phyloP scores from a whole-genome alignment of 2,888 invertebrate species.

The Leptarthrus brevirostris region DNA sequence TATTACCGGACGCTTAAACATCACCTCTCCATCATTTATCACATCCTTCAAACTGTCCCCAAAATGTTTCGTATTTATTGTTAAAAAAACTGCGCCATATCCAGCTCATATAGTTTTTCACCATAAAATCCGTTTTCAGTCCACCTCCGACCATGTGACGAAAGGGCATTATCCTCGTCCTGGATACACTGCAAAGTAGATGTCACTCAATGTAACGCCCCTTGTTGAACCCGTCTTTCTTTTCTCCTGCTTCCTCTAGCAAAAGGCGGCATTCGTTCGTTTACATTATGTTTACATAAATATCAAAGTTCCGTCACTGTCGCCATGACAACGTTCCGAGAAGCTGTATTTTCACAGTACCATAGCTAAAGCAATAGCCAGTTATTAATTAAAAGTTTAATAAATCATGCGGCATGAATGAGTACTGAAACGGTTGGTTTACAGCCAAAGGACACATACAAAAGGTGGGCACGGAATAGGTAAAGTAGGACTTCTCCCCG shows the following conservation, averaged over 20 bases:
- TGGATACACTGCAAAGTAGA: neutral
- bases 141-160: too few species aligned
- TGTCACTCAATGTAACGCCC: neutral
- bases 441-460: neutral
- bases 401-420: constrained; percentile 47
- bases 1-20: too few species aligned
- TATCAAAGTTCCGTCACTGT: neutral
- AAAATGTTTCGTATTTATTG: too few species aligned
- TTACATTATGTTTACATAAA: neutral
- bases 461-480: neutral
- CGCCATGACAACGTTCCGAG: neutral
- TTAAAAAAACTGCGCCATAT: too few species aligned
- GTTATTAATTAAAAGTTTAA: constrained; percentile 49
- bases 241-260: neutral
- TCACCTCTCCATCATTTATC: too few species aligned
- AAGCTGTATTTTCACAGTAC: neutral
- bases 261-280: neutral
- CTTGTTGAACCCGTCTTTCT: neutral
- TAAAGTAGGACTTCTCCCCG: neutral
- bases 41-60: too few species aligned
- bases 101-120: too few species aligned
- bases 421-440: constrained; percentile 8
- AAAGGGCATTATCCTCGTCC: too few species aligned
- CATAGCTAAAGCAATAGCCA: neutral
- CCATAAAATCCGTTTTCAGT: too few species aligned